Evolutionary conservation across 2,888 invertebrate species (phyloP), one percentile per base, ranked within the genome.

Genomic region (Doris montereyensis): DNA sequence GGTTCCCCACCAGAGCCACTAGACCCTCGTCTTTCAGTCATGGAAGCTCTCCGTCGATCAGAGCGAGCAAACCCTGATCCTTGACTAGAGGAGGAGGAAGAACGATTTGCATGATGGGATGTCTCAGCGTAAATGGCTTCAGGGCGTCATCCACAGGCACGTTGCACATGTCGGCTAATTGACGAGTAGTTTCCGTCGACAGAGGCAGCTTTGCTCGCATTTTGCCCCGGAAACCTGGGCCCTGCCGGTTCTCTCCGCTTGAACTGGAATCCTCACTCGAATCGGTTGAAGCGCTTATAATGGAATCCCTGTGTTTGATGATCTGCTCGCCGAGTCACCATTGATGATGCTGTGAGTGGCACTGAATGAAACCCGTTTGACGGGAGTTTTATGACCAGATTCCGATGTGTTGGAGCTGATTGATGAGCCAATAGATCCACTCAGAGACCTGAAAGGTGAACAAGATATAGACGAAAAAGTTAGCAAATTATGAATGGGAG

Each of bases 311-410:
- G 79, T 89, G 88, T 30, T 85, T 82, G 52, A 86, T 79, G 0
- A 82, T 82, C 26, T 86, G 80, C 77, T 87, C 87, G 77, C 87
- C 87, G 83, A 82, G 76, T 87, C 87, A 8, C 84, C 84, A 76
- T 87, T 85, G 57, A 88, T 89, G 57, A 88, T 87, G 80, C 87
- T 85, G 78, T 87, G 88, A 17, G 88, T 89, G 72, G 86, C 87
- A 80, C 89, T 89, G 81, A 88, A 88, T 57, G 89, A 89, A 24
- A 88, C 89, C 34, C 89, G 86, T 79, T 89, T 89, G 17, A 88
- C 87, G 21, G 87, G 88, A 1, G 85, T 84, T 80, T 86, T 87
- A 58, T 86, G 86, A 13, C 83, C 77, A 10, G 81, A 65, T 21
- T 79, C 79, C 35, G 75, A 75, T 26, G 60, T 8, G 3, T 28